These are phyloP conservation scores for Abscondita cerata DNA, from an alignment of 2,888 invertebrate genomes.

Conservation along the genomic window DNA sequence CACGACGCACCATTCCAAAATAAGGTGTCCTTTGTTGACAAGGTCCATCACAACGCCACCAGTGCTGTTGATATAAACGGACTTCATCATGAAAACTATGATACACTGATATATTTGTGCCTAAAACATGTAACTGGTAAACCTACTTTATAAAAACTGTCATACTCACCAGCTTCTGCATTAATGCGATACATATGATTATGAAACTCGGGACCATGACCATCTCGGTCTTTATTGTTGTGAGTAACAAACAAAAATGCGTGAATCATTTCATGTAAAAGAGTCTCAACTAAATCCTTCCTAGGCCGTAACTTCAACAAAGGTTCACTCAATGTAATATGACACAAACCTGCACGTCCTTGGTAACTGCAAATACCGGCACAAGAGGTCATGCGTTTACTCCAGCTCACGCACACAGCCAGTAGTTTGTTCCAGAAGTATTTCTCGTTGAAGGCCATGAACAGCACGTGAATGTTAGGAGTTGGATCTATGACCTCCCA, in stretches of 20 bases:
- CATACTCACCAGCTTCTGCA: conserved; percentile 73
- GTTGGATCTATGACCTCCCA: conserved; percentile 93
- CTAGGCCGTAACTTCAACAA: conserved; percentile 90
- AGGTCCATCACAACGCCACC: conserved; percentile 95
- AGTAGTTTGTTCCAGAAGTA: conserved; percentile 84
- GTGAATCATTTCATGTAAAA: conserved; percentile 99
- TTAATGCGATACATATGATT: conserved; percentile 95
- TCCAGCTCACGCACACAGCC: conserved; percentile 91
- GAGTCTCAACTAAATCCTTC: conserved; percentile 94
- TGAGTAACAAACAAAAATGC: conserved; percentile 92
- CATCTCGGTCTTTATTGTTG: conserved; percentile 86
- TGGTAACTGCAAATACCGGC: conserved; percentile 75
- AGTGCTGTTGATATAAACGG: conserved; percentile 82
- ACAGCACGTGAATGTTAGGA: conserved; percentile 87
- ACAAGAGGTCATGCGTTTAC: conserved; percentile 84
- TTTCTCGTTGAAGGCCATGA: conserved; percentile 81
- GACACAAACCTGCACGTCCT: conserved; percentile 75
- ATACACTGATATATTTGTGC: conserved; percentile 69
- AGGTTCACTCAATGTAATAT: conserved; percentile 88
- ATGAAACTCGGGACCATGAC: conserved; percentile 94
- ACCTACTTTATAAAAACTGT: too few species aligned
- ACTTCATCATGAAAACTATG: conserved; percentile 97
- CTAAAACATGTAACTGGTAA: too few species aligned
- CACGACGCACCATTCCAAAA: conserved; percentile 87
- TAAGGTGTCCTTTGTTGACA: conserved; percentile 82